Percentiles rank a stretch among this genome's conserved stretches.
phyloP scores from a whole-genome alignment of 2,113 vertebrate genomes.

The Elgaria multicarinata region DNA sequence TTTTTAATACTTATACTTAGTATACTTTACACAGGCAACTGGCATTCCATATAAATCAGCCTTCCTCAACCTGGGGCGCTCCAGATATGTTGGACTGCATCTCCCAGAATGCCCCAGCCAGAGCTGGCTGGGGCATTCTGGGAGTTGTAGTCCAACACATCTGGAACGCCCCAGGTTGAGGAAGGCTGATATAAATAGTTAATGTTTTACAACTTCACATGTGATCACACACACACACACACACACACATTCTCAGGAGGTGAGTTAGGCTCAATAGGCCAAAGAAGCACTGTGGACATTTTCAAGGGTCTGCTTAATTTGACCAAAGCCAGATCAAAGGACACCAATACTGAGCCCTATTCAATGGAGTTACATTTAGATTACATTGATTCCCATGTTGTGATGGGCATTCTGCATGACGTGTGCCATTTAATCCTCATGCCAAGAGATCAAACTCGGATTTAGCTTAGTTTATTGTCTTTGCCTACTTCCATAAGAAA shows the following conservation, averaged over 20 bases:
- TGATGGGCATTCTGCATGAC: background rate
- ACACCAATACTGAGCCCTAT: background rate
- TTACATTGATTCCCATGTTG: background rate
- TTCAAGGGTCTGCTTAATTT: background rate
- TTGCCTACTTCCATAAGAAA: background rate
- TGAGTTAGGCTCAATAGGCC: background rate
- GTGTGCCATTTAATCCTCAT: background rate
- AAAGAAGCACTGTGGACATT: background rate
- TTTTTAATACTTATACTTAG: too few relatives aligned
- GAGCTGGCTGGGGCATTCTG: too few relatives aligned
- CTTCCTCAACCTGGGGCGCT: too few relatives aligned
- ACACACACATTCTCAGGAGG: background rate
- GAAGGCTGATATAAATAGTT: background rate
- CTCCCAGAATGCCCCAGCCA: too few relatives aligned
- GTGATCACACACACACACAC: too few relatives aligned
- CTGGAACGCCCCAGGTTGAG: too few relatives aligned
- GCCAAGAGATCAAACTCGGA: background rate
- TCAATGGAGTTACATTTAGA: background rate
- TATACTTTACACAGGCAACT: background rate
- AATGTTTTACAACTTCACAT: background rate
- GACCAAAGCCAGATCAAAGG: background rate
- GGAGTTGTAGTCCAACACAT: too few relatives aligned
- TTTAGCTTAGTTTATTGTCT: background rate
- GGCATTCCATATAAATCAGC: too few relatives aligned
- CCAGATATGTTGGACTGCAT: too few relatives aligned